Evolutionary conservation across 2,888 invertebrate species (phyloP).

Genomic region (Odontomyia ornata): DNA sequence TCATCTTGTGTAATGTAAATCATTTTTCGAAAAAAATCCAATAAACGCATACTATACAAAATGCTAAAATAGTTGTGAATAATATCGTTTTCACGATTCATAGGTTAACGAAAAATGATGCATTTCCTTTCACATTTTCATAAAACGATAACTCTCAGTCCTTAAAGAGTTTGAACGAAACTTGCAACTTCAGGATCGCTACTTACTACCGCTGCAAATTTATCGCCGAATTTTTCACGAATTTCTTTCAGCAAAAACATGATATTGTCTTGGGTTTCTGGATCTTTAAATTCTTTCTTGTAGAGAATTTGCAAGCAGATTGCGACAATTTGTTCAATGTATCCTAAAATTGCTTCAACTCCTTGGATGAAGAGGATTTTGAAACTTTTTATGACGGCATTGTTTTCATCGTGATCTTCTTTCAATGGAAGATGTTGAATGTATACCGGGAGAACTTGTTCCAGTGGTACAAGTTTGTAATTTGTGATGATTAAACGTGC

Average conservation of each 20-base stretch:
- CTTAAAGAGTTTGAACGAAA: conserved; percentile 53
- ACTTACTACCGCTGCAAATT: conserved; percentile 66
- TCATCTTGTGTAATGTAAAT: conserved; percentile 17
- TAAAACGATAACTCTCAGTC: not conserved
- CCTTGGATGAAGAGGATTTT: conserved; percentile 71
- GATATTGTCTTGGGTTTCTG: conserved; percentile 57
- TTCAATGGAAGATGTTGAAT: conserved; percentile 76
- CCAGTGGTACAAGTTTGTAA: conserved; percentile 71
- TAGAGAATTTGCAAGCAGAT: conserved; percentile 68
- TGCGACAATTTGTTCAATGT: conserved; percentile 68
- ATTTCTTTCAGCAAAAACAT: conserved; percentile 68
- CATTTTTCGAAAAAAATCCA: not conserved
- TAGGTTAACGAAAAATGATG: not conserved
- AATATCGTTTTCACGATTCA: conserved; percentile 2
- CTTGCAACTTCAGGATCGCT: conserved; percentile 57
- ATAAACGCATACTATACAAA: conserved; percentile 3
- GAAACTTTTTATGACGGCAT: conserved; percentile 74
- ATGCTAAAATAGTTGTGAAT: not conserved
- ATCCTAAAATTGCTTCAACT: conserved; percentile 66
- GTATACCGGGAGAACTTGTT: conserved; percentile 78
- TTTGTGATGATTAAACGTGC: conserved; percentile 77
- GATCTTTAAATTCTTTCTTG: conserved; percentile 66
- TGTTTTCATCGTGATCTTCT: conserved; percentile 78
- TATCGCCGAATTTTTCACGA: conserved; percentile 68
- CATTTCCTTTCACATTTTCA: not conserved